These are phyloP conservation scores for Agonopterix heracliana DNA, from an alignment of 2,888 invertebrate species.

Conservation along the genomic window DNA sequence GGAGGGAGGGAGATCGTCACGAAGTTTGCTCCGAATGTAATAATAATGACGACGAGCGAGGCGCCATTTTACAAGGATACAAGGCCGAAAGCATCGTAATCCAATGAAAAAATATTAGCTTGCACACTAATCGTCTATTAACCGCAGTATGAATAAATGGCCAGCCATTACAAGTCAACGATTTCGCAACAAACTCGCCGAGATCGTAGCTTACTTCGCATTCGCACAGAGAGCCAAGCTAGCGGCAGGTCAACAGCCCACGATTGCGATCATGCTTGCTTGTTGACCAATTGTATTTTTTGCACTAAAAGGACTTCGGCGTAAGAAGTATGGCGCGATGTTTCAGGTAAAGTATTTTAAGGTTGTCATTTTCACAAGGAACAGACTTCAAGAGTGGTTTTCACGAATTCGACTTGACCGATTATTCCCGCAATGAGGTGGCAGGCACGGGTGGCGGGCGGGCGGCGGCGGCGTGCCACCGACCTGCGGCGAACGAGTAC, in stretches of 20 bases:
- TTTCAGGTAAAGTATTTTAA: background rate
- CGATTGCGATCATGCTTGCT: slow-evolving; percentile 49
- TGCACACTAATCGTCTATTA: slow-evolving; percentile 20
- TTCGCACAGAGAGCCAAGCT: slow-evolving; percentile 33
- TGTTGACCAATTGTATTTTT: slow-evolving; percentile 51
- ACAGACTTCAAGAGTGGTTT: background rate
- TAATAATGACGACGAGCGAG: slow-evolving; percentile 65
- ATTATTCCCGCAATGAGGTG: slow-evolving; percentile 69
- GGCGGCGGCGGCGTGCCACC: slow-evolving; percentile 55
- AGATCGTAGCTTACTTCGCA: slow-evolving; percentile 37
- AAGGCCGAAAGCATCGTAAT: slow-evolving; percentile 64
- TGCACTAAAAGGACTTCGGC: slow-evolving; percentile 28
- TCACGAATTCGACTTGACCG: slow-evolving; percentile 54
- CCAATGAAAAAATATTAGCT: slow-evolving; percentile 38
- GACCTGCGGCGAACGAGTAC: slow-evolving; percentile 63
- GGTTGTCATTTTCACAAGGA: slow-evolving; percentile 1
- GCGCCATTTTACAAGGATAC: slow-evolving; percentile 76
- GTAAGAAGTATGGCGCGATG: background rate
- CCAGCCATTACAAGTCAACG: slow-evolving; percentile 15
- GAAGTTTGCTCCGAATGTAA: slow-evolving; percentile 74
- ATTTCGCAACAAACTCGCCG: slow-evolving; percentile 35
- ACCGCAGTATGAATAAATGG: slow-evolving; percentile 17
- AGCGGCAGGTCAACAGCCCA: slow-evolving; percentile 67
- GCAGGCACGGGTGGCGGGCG: slow-evolving; percentile 52
- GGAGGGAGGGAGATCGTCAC: slow-evolving; percentile 69